These are phyloP conservation scores for Anneissia japonica DNA, from an alignment of 35 echinoderm and acorn worm species.

Conservation along the genomic window DNA sequence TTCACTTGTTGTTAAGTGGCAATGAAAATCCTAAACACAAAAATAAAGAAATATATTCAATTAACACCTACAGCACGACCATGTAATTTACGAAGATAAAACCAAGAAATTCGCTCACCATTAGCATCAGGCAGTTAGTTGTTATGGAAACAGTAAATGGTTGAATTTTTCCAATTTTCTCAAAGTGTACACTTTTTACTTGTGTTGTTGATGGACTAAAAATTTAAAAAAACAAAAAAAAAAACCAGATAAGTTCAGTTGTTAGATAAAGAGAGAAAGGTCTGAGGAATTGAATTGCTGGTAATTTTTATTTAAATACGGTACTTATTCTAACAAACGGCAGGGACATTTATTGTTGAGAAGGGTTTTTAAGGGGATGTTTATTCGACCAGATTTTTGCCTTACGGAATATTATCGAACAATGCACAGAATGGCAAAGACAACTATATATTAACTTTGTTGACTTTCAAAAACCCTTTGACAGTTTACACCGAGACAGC, in stretches of 20 bases:
- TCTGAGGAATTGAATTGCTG: too few relatives aligned
- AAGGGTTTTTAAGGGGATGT: too few relatives aligned
- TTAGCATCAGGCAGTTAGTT: slow-evolving; percentile 90
- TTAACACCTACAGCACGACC: not conserved
- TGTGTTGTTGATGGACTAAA: slow-evolving; percentile 70
- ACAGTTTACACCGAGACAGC: too few relatives aligned
- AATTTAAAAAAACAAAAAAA: not conserved
- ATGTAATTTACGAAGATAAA: not conserved
- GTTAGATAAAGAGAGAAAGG: not conserved
- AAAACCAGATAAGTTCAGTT: not conserved
- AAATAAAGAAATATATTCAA: slow-evolving; percentile 10
- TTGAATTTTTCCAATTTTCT: slow-evolving; percentile 82
- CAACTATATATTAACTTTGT: too few relatives aligned
- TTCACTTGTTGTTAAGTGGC: slow-evolving; percentile 94
- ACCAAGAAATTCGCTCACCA: slow-evolving; percentile 63
- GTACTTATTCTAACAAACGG: too few relatives aligned
- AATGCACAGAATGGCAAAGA: too few relatives aligned
- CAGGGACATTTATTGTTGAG: too few relatives aligned
- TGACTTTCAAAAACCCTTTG: too few relatives aligned
- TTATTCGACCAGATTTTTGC: too few relatives aligned
- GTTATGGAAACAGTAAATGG: slow-evolving; percentile 88
- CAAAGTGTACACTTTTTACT: slow-evolving; percentile 86
- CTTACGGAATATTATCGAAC: too few relatives aligned
- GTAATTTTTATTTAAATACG: too few relatives aligned
- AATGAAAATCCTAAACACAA: slow-evolving; percentile 85